Conservation (phyloP, 2,113 vertebrate genomes). For the Thalassarche chlororhynchos region DNA sequence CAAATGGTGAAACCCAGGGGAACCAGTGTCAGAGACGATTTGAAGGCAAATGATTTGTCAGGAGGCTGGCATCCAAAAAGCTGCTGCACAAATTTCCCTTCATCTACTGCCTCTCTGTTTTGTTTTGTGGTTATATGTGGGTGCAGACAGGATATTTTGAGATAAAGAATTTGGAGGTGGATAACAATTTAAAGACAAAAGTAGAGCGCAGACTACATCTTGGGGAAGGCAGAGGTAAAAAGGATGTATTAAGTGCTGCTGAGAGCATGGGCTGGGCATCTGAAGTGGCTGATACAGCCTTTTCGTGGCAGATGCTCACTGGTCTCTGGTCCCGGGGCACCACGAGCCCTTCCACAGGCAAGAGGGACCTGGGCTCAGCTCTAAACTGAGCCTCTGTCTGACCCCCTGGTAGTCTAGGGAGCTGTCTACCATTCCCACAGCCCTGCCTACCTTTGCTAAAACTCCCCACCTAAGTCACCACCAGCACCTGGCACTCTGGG, state of each 20-base stretch:
- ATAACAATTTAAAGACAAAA: not conserved
- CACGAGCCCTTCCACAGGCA: not conserved
- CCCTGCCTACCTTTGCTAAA: not conserved
- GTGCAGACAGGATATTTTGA: constrained; percentile 5
- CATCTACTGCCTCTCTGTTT: not conserved
- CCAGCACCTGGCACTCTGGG: fast-evolving
- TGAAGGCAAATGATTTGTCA: not conserved
- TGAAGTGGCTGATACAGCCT: not conserved
- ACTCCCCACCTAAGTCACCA: not conserved
- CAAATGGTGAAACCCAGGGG: not conserved
- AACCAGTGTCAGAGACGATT: not conserved
- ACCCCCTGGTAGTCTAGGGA: not conserved
- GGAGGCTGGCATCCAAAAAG: not conserved
- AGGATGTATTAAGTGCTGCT: not conserved
- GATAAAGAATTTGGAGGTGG: not conserved
- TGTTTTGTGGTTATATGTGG: not conserved
- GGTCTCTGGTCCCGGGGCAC: not conserved
- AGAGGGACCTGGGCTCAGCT: not conserved
- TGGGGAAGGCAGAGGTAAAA: not conserved
- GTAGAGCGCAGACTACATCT: not conserved
- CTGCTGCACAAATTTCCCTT: not conserved
- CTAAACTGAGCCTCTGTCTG: not conserved
- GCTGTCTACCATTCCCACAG: not conserved
- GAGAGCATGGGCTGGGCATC: not conserved
- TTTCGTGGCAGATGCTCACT: not conserved